Evolutionary conservation across 2,113 vertebrate genomes (phyloP), one percentile per base, ranked within the genome.

Genomic region (Hydropotes inermis): DNA sequence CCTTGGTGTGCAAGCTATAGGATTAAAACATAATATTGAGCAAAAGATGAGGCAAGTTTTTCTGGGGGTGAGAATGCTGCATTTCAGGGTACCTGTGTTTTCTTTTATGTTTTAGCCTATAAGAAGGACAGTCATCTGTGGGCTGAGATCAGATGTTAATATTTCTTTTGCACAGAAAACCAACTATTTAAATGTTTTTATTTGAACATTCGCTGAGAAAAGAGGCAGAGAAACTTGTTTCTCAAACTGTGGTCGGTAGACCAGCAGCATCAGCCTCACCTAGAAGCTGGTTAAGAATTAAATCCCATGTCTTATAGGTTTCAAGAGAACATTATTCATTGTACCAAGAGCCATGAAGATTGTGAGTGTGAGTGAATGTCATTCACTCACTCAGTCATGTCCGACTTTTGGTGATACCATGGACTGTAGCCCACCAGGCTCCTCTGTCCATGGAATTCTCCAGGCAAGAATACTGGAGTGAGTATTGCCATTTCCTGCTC

Each of bases 91-190:
- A 54, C 28, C 43, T 28, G 15, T 57, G 52, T 60, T 94, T 92
- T 96, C 88, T 85, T 79, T 96, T 50, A 54, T 15, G 52, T 92
- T 14, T 92, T 89, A 92, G 84, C 50, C 52, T 92, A 81, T n/a
- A 50, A 78, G 36, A 92, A 30, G 17, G 57, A 60, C n/a, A 85
- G n/a, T 54, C n/a, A 60, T 58, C 85, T 94, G 33, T 8, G 67
- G 30, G 6, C 52, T 33, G 50, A 95, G 58, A 25, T 92, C 79
- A 86, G 89, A 33, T 60, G 52, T 81, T 54, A 86, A 39, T 33
- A 30, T 89, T 94, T 96, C 43, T 96, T 84, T 88, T 79, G 52
- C 55, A 19, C 57, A 54, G 84, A 94, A 89, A 79, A 79, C 11
- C 43, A 67, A 67, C 57, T 92, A 60, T 61, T 92, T 85, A 67